These are phyloP conservation scores for Trachelus troglodyta DNA, from an alignment of 2,888 invertebrate species.

Conservation along the genomic window DNA sequence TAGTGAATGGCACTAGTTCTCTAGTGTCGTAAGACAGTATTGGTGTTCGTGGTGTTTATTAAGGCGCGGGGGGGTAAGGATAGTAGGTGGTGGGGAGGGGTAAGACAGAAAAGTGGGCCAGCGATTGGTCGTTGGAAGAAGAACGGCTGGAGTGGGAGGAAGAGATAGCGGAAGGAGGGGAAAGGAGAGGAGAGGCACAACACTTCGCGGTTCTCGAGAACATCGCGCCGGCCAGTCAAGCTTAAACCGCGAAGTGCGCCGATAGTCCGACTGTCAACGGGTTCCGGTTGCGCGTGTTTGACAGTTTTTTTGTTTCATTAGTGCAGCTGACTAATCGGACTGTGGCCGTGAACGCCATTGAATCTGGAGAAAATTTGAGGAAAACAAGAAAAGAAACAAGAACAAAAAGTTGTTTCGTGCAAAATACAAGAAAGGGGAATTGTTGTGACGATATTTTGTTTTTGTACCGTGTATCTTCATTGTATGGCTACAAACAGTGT, in stretches of 20 bases:
- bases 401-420: background rate
- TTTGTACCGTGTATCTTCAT: background rate
- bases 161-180: no score
- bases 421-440: background rate
- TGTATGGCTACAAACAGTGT: no score
- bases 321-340: background rate
- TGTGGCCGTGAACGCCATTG: background rate
- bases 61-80: background rate
- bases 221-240: constrained; percentile 56
- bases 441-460: background rate
- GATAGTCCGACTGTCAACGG: background rate
- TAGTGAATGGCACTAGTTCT: background rate
- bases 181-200: constrained; percentile 26
- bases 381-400: background rate
- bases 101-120: background rate
- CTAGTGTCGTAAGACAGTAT: background rate
- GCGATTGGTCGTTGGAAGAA: background rate
- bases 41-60: background rate
- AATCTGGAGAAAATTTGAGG: no score
- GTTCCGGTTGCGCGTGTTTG: background rate
- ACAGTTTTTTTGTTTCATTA: background rate
- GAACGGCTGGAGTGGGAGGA: background rate
- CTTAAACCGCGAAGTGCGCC: constrained; percentile 53
- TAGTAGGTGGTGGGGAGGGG: background rate
- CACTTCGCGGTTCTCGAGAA: constrained; percentile 46